Evolutionary conservation across 2,113 vertebrate genomes (phyloP), one percentile per base, ranked within the genome.

Genomic region (Hemiprocne comata): DNA sequence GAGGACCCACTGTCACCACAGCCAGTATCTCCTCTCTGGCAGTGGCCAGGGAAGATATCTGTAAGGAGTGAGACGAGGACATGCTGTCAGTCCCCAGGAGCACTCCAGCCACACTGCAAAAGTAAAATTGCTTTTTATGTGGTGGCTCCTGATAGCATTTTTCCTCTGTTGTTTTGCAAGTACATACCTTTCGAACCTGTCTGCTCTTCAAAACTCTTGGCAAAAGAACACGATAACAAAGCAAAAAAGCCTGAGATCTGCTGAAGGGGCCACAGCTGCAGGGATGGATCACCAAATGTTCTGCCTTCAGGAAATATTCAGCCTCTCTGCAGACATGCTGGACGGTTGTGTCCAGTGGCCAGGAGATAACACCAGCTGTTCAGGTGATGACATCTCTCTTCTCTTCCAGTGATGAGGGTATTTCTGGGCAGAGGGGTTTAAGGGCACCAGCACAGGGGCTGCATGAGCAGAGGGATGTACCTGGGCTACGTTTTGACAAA

Each of bases 341-440:
- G 74, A 42, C 18, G 1, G 0, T 17, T 2, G 31, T 67, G 53
- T 31, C 50, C 0, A 1, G 48, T 4, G 61, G 82, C 58, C 0
- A 0, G 62, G 38, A 83, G 75, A 50, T 21, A 60, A n/a, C 13
- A 58, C n/a, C 74, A 89, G 90, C 74, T 87, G 78, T 23, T 71
- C 70, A 51, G 65, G 78, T 57, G 46, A 23, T 7, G 1, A 10
- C 34, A 58, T 46, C 85, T 87, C 57, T 62, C 62, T 69, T 31
- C 73, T 81, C 65, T 73, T 54, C 46, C 48, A 78, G 57, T 4
- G 65, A 66, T 17, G 61, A 78, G 57, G n/a, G 73, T 6, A 60
- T 36, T 62, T 46, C 42, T 50, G 36, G 21, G 55, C 62, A 64
- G 40, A 61, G 29, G 34, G 61, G 73, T 50, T 74, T 75, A 74